Base-by-base conservation (phyloP, 2,113 vertebrate species). In the Sphaerodactylus townsendi region DNA sequence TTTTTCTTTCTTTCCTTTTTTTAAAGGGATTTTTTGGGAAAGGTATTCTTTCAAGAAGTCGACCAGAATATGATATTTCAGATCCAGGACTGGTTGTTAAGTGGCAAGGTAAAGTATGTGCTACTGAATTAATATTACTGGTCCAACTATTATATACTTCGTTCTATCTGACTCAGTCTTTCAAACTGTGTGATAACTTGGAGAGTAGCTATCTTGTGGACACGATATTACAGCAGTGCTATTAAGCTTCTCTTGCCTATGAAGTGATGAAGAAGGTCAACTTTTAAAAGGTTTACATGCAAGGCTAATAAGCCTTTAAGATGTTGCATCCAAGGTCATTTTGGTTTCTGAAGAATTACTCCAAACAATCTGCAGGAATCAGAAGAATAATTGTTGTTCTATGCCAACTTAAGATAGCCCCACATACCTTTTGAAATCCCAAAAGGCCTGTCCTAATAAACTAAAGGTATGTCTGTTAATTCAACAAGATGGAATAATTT, bases 1-100 rank as follows among this genome's bases (percentile, higher is more conserved):
- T n/a, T n/a, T n/a, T 89, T 75, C 50, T 84, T 5, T 23, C 21
- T 23, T 9, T 44, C 44, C 9, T 44, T 44, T 44, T 62, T 85
- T 13, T 87, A 39, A 84, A 99, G 98, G 98, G 98, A 53, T 99
- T 96, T 88, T 99, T 99, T 93, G 98, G 98, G 46, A 99, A 99
- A 96, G 98, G 98, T 1, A 84, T 98, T 85, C 94, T 99, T 75
- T 99, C 98, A 59, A 97, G 97, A 95, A 97, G 97, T 88, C 93
- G 96, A 66, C 98, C 98, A 0, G 95, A 94, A 73, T 96, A 97
- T 94, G 96, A 93, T 86, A 88, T 97, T 88, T 98, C 97, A 41
- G 95, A 97, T 70, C 93, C 94, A 41, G 74, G 62, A 30, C 85
- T 97, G 82, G 79, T 77, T 85, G 70, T 91, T 4, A 95, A 94